These are phyloP conservation scores for Silurus glanis DNA, from an alignment of 2,113 vertebrate species.

Conservation along the genomic window DNA sequence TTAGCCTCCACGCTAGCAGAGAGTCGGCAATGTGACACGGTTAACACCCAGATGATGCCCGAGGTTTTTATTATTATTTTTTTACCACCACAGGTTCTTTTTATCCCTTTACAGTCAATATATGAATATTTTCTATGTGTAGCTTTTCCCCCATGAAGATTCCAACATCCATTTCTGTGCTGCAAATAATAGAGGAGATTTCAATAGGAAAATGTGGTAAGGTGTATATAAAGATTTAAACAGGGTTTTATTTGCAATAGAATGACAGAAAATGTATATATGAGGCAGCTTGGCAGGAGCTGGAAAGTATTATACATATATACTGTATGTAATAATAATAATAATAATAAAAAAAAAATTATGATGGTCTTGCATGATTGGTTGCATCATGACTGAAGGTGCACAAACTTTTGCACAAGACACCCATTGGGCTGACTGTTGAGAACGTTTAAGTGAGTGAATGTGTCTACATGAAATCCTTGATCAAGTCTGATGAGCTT, in stretches of 20 bases:
- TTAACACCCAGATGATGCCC: neutral
- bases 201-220: too few relatives aligned
- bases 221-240: too few relatives aligned
- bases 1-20: constrained; percentile 6
- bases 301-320: too few relatives aligned
- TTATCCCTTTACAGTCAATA: neutral
- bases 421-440: neutral
- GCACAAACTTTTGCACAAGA: neutral
- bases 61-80: too few relatives aligned
- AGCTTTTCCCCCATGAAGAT: too few relatives aligned
- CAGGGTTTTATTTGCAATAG: too few relatives aligned
- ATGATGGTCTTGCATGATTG: neutral
- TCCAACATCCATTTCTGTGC: too few relatives aligned
- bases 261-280: neutral
- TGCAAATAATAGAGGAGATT: too few relatives aligned
- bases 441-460: constrained; percentile 13
- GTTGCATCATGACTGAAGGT: neutral
- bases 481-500: neutral
- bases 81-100: neutral
- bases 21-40: neutral
- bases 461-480: constrained; percentile 17
- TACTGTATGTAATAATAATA: too few relatives aligned
- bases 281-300: neutral
- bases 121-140: neutral
- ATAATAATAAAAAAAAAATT: too few relatives aligned